Percentiles rank a stretch among this genome's conserved stretches.
These are phyloP conservation scores for Psylliodes chrysocephalus DNA, from an alignment of 2,888 invertebrate species.

Conservation along the genomic window DNA sequence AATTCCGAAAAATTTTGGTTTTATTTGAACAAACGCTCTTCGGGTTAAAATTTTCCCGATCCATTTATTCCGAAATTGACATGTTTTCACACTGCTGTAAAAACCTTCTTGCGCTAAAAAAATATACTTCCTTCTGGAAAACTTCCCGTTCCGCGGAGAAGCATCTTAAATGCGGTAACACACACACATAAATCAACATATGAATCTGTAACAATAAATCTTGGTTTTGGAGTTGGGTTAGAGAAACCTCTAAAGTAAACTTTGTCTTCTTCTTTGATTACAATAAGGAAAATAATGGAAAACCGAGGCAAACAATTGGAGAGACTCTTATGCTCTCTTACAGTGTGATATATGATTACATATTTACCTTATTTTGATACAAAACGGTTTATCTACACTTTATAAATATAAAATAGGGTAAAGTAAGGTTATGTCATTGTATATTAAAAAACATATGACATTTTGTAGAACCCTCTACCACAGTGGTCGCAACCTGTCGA, in stretches of 20 bases:
- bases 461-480: too few species aligned
- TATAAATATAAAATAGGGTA: too few species aligned
- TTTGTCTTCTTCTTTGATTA: background rate
- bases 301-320: background rate
- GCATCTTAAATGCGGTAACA: slow-evolving; percentile 1
- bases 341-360: too few species aligned
- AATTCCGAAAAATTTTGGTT: background rate
- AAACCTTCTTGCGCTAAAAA: slow-evolving; percentile 4
- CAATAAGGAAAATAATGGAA: background rate
- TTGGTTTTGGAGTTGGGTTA: background rate
- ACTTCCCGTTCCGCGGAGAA: slow-evolving; percentile 6
- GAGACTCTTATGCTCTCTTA: too few species aligned
- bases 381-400: too few species aligned
- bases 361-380: too few species aligned
- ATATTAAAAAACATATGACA: too few species aligned
- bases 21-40: background rate
- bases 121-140: background rate
- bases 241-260: slow-evolving; percentile 3
- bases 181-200: slow-evolving; percentile 5
- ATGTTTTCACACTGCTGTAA: background rate
- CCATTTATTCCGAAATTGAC: slow-evolving; percentile 3
- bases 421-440: too few species aligned
- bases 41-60: background rate
- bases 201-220: slow-evolving; percentile 8
- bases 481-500: too few species aligned